Evolutionary conservation across 2,888 invertebrate genomes (phyloP).

Genomic region (Leptopilina syphax): DNA sequence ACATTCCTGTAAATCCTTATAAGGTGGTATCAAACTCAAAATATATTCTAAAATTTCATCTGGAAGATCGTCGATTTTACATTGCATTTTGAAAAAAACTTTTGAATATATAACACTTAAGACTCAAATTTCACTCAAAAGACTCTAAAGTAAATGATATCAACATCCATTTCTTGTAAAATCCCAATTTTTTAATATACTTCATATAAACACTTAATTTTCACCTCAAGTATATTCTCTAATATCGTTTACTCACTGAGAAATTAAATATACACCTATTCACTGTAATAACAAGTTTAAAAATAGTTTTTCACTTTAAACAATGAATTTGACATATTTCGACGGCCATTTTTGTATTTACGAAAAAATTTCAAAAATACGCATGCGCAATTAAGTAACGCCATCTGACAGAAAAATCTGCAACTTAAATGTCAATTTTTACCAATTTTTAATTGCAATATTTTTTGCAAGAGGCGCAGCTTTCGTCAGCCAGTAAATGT

Average conservation of each 20-base stretch:
- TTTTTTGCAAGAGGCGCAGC: too few relatives aligned
- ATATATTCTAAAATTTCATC: slow-evolving; percentile 97
- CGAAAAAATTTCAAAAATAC: background rate
- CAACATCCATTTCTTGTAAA: background rate
- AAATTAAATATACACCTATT: background rate
- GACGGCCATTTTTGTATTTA: slow-evolving; percentile 33
- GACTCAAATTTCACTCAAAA: background rate
- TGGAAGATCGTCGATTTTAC: slow-evolving; percentile 85
- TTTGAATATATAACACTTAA: background rate
- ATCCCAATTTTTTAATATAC: background rate
- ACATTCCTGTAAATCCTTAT: slow-evolving; percentile 92
- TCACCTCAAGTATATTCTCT: background rate
- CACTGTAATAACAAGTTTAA: background rate
- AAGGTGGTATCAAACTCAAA: slow-evolving; percentile 91
- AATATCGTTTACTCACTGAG: background rate
- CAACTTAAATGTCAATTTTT: background rate
- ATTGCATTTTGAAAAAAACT: slow-evolving; percentile 61
- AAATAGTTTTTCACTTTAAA: slow-evolving; percentile 8
- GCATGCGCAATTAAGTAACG: slow-evolving; percentile 8
- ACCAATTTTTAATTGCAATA: background rate
- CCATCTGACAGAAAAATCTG: background rate
- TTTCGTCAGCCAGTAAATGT: too few relatives aligned
- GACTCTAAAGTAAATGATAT: too few relatives aligned
- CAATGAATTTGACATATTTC: slow-evolving; percentile 30
- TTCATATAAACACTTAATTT: background rate